phyloP scores from a whole-genome alignment of 2,888 invertebrate species.

The Drosophila picticornis region DNA sequence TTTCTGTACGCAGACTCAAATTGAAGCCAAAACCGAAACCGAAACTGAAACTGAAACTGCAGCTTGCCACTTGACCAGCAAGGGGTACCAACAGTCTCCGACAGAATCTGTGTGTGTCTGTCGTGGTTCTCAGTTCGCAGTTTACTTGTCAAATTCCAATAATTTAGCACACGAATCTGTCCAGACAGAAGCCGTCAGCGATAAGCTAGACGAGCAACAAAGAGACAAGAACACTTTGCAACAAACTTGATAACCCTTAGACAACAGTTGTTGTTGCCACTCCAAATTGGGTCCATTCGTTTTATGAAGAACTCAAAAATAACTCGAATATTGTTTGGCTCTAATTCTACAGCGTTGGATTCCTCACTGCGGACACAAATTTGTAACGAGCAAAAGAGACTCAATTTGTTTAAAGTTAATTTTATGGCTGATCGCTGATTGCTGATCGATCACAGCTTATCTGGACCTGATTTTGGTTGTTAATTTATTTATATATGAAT shows the following conservation, averaged over 20 bases:
- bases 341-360: neutral
- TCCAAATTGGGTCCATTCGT: slow-evolving; percentile 1
- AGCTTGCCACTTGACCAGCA: slow-evolving; percentile 30
- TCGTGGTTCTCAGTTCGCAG: slow-evolving; percentile 20
- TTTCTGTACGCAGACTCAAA: slow-evolving; percentile 31
- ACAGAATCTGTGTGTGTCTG: slow-evolving; percentile 4
- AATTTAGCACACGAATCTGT: slow-evolving; percentile 62
- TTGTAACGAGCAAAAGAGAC: neutral
- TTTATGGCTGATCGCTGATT: no score
- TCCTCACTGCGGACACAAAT: neutral
- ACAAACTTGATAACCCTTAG: slow-evolving; percentile 55
- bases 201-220: slow-evolving; percentile 66
- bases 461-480: neutral
- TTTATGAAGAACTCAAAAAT: neutral
- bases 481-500: neutral
- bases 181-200: slow-evolving; percentile 70
- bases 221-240: slow-evolving; percentile 52
- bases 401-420: neutral
- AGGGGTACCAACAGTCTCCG: neutral
- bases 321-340: neutral
- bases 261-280: slow-evolving; percentile 7
- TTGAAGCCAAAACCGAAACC: slow-evolving; percentile 15
- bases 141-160: slow-evolving; percentile 69
- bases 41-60: slow-evolving; percentile 29
- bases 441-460: neutral